Evolutionary conservation across 2,113 vertebrate species (phyloP).

Genomic region (Neolamprologus tretocephalus): DNA sequence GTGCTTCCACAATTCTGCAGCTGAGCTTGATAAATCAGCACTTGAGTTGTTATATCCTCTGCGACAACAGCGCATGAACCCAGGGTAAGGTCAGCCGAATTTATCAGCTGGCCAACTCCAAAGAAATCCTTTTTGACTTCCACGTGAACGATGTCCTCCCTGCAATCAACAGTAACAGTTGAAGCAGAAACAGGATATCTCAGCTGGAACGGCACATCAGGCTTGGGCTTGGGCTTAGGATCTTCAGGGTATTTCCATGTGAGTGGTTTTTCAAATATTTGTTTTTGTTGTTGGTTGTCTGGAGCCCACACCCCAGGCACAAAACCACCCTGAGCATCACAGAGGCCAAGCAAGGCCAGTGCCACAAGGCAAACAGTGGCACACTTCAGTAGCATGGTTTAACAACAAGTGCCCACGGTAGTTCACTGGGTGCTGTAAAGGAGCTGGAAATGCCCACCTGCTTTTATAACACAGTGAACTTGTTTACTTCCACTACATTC

Average conservation of each 20-base stretch:
- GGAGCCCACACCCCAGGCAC: background rate
- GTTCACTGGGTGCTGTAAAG: constrained; percentile 40
- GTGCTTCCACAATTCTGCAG: constrained; percentile 48
- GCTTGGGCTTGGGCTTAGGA: background rate
- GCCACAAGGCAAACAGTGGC: constrained; percentile 36
- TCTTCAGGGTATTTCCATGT: constrained; percentile 41
- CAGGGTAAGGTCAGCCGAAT: constrained; percentile 28
- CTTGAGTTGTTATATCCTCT: background rate
- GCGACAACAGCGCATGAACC: constrained; percentile 10
- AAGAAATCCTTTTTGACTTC: constrained; percentile 58
- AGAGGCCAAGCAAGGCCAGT: constrained; percentile 33
- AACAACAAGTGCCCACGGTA: constrained; percentile 29
- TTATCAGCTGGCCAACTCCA: constrained; percentile 38
- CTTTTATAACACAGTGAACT: constrained; percentile 47
- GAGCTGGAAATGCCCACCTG: background rate
- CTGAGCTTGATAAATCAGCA: constrained; percentile 34
- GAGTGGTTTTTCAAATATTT: constrained; percentile 27
- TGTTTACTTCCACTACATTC: constrained; percentile 7
- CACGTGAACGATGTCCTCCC: constrained; percentile 24
- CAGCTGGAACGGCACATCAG: background rate
- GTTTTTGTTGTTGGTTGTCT: background rate
- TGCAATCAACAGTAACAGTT: constrained; percentile 47
- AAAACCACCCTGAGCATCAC: constrained; percentile 11
- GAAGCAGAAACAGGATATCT: constrained; percentile 15
- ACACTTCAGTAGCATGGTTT: constrained; percentile 42